These are phyloP conservation scores for Pithys albifrons DNA, from an alignment of 2,113 vertebrate species.

Conservation along the genomic window DNA sequence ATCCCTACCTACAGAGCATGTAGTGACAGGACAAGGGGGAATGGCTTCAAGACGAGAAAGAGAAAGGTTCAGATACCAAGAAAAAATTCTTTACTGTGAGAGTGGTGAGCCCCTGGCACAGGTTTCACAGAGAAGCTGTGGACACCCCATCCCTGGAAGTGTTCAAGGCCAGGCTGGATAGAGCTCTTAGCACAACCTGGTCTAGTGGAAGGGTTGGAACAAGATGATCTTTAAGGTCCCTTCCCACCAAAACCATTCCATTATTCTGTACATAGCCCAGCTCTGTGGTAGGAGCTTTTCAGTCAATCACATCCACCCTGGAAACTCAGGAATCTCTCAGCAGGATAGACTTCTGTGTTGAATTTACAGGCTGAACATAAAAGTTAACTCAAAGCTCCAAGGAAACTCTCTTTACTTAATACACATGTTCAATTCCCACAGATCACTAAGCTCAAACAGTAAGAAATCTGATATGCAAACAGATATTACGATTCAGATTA, in stretches of 20 bases:
- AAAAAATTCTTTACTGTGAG: not conserved
- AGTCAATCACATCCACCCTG: not conserved
- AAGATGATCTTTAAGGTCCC: not conserved
- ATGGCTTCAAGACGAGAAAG: not conserved
- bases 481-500: conserved; percentile 3
- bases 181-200: not conserved
- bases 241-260: not conserved
- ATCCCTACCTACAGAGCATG: not conserved
- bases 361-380: not conserved
- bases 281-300: not conserved
- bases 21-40: not conserved
- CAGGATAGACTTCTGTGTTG: rapidly evolving
- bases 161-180: not conserved
- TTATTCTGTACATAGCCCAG: not conserved
- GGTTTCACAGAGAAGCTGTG: not conserved
- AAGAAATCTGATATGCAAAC: conserved; percentile 21
- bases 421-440: not conserved
- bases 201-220: not conserved
- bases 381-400: not conserved
- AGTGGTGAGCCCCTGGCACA: not conserved
- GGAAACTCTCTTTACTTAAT: conserved; percentile 29
- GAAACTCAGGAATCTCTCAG: not conserved
- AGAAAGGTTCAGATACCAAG: rapidly evolving
- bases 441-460: not conserved
- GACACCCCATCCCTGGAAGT: not conserved